Conservation (phyloP, 2,888 invertebrate genomes). For the Entomobrya proxima region DNA sequence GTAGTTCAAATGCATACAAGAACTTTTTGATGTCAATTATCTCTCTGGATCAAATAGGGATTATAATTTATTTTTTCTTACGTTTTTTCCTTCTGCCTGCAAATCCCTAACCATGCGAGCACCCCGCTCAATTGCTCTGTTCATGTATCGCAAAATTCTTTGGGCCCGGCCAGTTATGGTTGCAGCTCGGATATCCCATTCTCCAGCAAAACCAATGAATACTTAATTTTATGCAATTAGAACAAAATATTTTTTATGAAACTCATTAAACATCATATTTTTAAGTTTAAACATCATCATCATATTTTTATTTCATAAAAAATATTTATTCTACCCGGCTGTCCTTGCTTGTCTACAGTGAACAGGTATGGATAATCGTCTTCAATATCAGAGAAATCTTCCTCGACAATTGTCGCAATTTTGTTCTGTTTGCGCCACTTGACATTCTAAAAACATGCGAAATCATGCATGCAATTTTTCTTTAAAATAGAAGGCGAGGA, state of each 20-base stretch:
- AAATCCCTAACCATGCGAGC: slow-evolving; percentile 32
- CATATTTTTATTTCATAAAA: not conserved
- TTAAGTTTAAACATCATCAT: not conserved
- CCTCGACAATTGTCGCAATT: slow-evolving; percentile 35
- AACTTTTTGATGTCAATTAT: not conserved
- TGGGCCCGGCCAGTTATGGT: slow-evolving; percentile 25
- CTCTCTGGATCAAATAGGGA: not conserved
- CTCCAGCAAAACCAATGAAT: slow-evolving; percentile 50
- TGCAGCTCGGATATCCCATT: slow-evolving; percentile 44
- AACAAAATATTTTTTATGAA: not conserved
- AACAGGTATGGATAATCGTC: slow-evolving; percentile 44
- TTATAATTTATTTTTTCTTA: not conserved
- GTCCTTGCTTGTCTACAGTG: slow-evolving; percentile 36
- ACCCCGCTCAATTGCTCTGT: slow-evolving; percentile 35
- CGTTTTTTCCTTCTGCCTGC: slow-evolving; percentile 53
- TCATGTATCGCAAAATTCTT: slow-evolving; percentile 36
- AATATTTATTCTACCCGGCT: slow-evolving; percentile 45
- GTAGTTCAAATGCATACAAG: not conserved
- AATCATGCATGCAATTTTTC: not conserved
- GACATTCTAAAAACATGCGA: slow-evolving; percentile 18
- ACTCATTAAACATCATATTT: not conserved
- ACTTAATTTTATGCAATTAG: not conserved
- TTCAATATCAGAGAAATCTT: slow-evolving; percentile 42
- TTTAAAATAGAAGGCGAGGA: not conserved
- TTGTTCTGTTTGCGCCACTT: slow-evolving; percentile 59